These are phyloP conservation scores for Podocnemis expansa DNA, from an alignment of 2,113 vertebrate genomes.

Conservation along the genomic window DNA sequence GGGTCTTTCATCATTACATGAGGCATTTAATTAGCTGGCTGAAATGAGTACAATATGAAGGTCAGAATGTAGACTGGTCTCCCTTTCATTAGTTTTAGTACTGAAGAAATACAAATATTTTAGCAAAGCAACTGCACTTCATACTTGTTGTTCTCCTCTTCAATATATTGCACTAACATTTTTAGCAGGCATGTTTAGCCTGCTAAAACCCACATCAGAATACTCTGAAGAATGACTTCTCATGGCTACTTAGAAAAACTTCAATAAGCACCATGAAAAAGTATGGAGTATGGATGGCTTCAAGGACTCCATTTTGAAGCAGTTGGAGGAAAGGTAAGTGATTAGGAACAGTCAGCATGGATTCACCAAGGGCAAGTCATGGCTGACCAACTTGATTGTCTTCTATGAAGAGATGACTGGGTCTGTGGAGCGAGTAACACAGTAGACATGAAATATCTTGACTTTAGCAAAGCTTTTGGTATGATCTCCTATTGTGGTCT, in stretches of 20 bases:
- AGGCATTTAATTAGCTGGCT: neutral
- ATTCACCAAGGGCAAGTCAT: no score
- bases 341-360: no score
- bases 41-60: neutral
- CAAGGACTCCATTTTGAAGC: no score
- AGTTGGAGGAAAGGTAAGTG: no score
- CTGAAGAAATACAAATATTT: neutral
- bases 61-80: neutral
- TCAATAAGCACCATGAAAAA: neutral
- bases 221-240: neutral
- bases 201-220: accelerated
- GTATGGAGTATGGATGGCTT: no score
- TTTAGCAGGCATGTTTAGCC: neutral
- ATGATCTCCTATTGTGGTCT: no score
- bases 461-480: no score
- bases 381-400: no score
- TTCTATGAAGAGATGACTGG: no score
- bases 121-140: neutral
- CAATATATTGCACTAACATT: neutral
- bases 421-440: no score
- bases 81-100: neutral
- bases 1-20: accelerated
- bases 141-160: neutral
- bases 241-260: neutral
- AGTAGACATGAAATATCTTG: no score